Evolutionary conservation across 2,797 vertebrate genomes (phyloP).

Genomic region (Fistularia tabacaria): DNA sequence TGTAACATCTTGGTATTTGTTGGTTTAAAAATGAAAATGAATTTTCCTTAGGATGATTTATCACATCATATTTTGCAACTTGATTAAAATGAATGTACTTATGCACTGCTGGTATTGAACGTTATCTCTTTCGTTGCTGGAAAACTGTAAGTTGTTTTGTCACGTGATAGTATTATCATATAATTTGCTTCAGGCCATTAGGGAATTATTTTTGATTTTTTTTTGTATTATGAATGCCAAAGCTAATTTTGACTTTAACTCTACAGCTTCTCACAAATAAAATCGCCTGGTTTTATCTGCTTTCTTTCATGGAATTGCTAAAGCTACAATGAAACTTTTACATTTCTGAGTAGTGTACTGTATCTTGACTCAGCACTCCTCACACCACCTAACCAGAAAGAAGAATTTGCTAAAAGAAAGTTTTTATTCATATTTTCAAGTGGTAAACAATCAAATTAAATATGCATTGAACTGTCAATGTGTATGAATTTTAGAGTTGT

Average conservation of each 20-base stretch:
- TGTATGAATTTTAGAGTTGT: too few relatives aligned
- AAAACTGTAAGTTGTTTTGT: conserved; percentile 47
- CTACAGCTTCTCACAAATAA: conserved; percentile 55
- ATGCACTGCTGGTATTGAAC: conserved; percentile 26
- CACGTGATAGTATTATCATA: conserved; percentile 51
- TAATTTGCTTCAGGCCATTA: conserved; percentile 45
- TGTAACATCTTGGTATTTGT: conserved; percentile 6
- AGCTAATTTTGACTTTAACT: conserved; percentile 45
- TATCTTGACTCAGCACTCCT: background rate
- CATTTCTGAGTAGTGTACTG: conserved; percentile 6
- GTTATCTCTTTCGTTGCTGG: conserved; percentile 19
- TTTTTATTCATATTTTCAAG: too few relatives aligned
- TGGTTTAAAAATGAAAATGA: background rate
- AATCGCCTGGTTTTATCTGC: conserved; percentile 31
- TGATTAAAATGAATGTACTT: conserved; percentile 46
- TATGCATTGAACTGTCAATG: too few relatives aligned
- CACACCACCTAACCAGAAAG: too few relatives aligned
- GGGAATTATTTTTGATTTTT: conserved; percentile 24
- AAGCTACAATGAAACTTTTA: conserved; percentile 39
- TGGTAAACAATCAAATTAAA: too few relatives aligned
- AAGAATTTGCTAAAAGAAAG: too few relatives aligned
- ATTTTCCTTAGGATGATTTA: conserved; percentile 30
- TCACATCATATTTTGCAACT: conserved; percentile 29
- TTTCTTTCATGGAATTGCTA: conserved; percentile 41
- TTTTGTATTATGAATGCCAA: conserved; percentile 47